Evolutionary conservation across 2,113 vertebrate species (phyloP), one percentile per base, ranked within the genome.

Genomic region (Sinocyclocheilus rhinocerous): DNA sequence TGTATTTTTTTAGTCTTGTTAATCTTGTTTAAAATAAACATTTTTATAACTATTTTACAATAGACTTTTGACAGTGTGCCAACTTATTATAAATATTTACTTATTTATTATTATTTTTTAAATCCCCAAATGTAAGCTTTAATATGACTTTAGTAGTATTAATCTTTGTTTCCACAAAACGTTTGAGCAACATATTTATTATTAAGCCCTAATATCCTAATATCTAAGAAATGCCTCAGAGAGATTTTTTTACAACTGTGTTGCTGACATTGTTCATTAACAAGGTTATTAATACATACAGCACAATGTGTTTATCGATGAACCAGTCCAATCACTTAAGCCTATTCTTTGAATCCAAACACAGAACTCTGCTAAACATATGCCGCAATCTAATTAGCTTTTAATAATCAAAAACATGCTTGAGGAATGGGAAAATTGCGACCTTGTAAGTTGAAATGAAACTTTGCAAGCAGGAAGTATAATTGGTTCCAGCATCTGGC

Each of bases 401-500:
- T 87, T 89, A 87, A 88, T 89, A 85, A 78, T 70, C 20, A 81
- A 63, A 87, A 84, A 67, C 20, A 77, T 29, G 76, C 73, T 67
- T 48, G 33, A n/a, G 52, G n/a, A 63, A 42, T 67, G n/a, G 42
- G 59, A 83, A 80, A 76, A 82, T 26, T 78, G 61, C 39, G 18
- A 77, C 52, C 76, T 88, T 88, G 90, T 83, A 52, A 78, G 22
- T 88, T 88, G 83, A 61, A 84, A 39, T 65, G 63, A 86, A 89
- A 86, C 33, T 55, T 84, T 78, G 18, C 24, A 12, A 52, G 69
- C 45, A 52, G 57, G 16, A 39, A 67, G 61, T 63, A 84, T 87
- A 88, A 87, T 89, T 89, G 85, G 76, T 87, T 84, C n/a, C 83
- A 75, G 52, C 39, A 29, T 84, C 73, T 83, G 55, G 50, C 88